Conservation (phyloP, 1,140 invertebrate genomes). For the Musca vetustissima region DNA sequence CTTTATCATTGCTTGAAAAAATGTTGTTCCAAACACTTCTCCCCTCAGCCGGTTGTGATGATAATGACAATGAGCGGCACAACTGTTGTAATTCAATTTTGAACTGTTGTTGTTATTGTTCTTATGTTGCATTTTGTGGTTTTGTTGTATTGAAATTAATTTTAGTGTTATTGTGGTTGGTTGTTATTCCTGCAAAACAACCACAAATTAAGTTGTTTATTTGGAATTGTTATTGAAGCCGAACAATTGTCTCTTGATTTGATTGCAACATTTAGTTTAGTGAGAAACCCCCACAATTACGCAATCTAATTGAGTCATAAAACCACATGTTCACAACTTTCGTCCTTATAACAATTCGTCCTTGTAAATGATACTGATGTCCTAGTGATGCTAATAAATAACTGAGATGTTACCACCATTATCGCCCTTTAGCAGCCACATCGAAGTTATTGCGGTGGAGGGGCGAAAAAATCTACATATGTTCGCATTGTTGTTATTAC, state of each 20-base stretch:
- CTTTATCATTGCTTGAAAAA: too few species aligned
- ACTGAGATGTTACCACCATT: too few species aligned
- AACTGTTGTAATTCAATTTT: conserved; percentile 17
- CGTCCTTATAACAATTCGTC: background rate
- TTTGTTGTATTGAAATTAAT: background rate
- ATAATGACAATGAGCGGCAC: background rate
- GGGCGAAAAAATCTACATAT: too few species aligned
- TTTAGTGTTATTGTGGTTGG: background rate
- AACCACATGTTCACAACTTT: conserved; percentile 52
- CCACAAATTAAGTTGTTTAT: conserved; percentile 42
- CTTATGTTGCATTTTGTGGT: background rate
- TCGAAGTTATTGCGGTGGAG: too few species aligned
- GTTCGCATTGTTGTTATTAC: too few species aligned
- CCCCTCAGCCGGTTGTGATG: too few species aligned
- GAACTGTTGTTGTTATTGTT: background rate
- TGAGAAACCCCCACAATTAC: conserved; percentile 46
- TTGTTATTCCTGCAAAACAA: conserved; percentile 11
- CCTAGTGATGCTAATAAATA: too few species aligned
- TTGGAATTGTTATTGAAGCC: background rate
- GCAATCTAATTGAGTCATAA: conserved; percentile 51
- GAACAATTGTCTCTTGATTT: background rate
- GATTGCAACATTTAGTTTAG: background rate
- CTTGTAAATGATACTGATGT: too few species aligned
- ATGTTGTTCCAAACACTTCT: too few species aligned
- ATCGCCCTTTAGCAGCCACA: too few species aligned